phyloP scores from a whole-genome alignment of 37 sponge, comb jelly and placozoan species.

The Aphrocallistes beatrix region DNA sequence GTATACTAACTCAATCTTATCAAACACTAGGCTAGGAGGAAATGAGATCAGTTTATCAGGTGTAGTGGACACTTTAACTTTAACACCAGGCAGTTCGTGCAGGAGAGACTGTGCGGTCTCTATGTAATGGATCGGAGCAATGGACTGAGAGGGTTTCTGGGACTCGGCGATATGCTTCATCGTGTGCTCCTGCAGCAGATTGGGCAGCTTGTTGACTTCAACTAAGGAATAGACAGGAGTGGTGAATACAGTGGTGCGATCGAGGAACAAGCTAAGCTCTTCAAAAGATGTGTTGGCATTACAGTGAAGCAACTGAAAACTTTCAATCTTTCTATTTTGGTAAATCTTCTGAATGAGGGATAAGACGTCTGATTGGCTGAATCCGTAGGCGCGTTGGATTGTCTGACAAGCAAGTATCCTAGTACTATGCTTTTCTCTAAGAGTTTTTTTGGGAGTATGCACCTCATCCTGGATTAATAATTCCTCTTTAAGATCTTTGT shows the following conservation, averaged over 20 bases:
- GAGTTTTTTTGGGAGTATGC: not conserved
- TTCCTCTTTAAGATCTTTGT: not conserved
- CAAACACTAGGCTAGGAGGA: not conserved
- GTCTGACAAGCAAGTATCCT: not conserved
- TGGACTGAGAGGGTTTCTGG: not conserved
- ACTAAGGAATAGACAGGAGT: not conserved
- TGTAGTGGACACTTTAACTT: slow-evolving; percentile 3
- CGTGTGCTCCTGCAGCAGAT: slow-evolving; percentile 13
- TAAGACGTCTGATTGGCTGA: not conserved
- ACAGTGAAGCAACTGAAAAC: not conserved
- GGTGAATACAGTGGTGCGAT: not conserved
- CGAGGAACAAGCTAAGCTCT: not conserved
- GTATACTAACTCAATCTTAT: not conserved
- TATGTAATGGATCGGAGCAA: slow-evolving; percentile 14
- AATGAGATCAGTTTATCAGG: not conserved
- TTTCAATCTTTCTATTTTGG: not conserved
- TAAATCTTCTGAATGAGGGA: not conserved
- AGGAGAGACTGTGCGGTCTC: slow-evolving; percentile 23
- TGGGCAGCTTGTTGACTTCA: slow-evolving; percentile 16
- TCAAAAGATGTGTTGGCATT: not conserved
- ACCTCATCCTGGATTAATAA: not conserved
- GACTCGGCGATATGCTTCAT: slow-evolving; percentile 12
- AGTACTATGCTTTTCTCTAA: not conserved
- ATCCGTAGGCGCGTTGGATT: not conserved
- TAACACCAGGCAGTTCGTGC: slow-evolving; percentile 25